These are phyloP conservation scores for Blomia tropicalis DNA, from an alignment of 2,888 invertebrate species.

Conservation along the genomic window DNA sequence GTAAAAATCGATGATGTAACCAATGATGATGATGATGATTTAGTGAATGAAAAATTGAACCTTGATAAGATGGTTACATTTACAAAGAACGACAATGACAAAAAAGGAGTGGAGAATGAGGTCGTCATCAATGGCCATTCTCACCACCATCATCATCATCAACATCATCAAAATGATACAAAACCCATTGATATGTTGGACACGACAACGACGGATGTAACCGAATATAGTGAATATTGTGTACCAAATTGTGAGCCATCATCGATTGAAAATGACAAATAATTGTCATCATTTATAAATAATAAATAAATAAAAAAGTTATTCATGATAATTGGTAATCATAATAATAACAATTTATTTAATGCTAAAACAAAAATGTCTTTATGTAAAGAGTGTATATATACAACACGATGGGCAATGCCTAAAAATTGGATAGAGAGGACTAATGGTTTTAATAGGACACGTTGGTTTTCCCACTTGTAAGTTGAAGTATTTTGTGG, in stretches of 20 bases:
- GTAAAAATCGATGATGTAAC: too few species aligned
- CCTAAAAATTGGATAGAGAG: too few species aligned
- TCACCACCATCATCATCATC: background rate
- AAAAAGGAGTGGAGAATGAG: background rate
- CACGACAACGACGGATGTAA: background rate
- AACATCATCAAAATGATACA: background rate
- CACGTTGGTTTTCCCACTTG: too few species aligned
- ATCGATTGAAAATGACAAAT: too few species aligned
- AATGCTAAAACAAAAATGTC: background rate
- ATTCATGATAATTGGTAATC: background rate
- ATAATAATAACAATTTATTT: background rate
- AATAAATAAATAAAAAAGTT: background rate
- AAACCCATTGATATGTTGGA: background rate
- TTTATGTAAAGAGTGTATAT: too few species aligned
- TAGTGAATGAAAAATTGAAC: background rate
- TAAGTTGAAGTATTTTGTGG: too few species aligned
- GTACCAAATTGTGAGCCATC: conserved; percentile 4
- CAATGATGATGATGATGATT: background rate
- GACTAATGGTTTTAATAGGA: too few species aligned
- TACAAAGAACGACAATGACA: background rate
- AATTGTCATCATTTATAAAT: background rate
- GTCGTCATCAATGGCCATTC: background rate
- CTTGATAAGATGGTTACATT: conserved; percentile 4
- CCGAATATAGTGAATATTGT: conserved; percentile 11
- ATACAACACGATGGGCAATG: too few species aligned